phyloP scores from a whole-genome alignment of 2,888 invertebrate species.

The Priocnemis perturbator region DNA sequence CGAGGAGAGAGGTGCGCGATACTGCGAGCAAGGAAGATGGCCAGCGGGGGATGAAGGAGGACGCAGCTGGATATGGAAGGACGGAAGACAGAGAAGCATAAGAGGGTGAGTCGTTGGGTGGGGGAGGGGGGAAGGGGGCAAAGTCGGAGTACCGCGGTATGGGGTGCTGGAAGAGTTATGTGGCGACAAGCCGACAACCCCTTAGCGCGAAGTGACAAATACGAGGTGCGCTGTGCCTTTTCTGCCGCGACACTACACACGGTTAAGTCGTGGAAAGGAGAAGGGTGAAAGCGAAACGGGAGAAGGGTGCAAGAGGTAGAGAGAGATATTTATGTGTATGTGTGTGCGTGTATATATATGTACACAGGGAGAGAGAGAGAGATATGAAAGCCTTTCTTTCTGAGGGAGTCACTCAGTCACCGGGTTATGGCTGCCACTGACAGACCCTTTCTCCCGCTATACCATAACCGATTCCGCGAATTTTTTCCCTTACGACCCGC shows the following conservation, averaged over 20 bases:
- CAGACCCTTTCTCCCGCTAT: slow-evolving; percentile 51
- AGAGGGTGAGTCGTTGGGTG: slow-evolving; percentile 19
- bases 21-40: slow-evolving; percentile 7
- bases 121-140: slow-evolving; percentile 24
- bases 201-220: slow-evolving; percentile 68
- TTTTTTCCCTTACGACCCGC: slow-evolving; percentile 18
- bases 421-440: slow-evolving; percentile 58
- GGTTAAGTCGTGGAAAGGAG: slow-evolving; percentile 39
- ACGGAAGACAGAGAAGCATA: slow-evolving; percentile 14
- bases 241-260: slow-evolving; percentile 48
- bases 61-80: not conserved
- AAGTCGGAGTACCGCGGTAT: slow-evolving; percentile 36
- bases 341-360: no score
- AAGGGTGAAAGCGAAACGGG: slow-evolving; percentile 6
- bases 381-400: slow-evolving; percentile 22
- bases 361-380: slow-evolving; percentile 23
- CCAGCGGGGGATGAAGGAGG: slow-evolving; percentile 20
- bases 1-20: slow-evolving; percentile 3
- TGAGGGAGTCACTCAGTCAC: slow-evolving; percentile 60
- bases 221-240: slow-evolving; percentile 54
- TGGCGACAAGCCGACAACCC: slow-evolving; percentile 66
- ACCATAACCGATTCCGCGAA: slow-evolving; percentile 45
- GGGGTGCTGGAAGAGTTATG: slow-evolving; percentile 60
- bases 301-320: slow-evolving; percentile 22
- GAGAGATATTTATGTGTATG: no score